These are phyloP conservation scores for Bilobella aurantiaca DNA, from an alignment of 1,140 invertebrate genomes.

Conservation along the genomic window DNA sequence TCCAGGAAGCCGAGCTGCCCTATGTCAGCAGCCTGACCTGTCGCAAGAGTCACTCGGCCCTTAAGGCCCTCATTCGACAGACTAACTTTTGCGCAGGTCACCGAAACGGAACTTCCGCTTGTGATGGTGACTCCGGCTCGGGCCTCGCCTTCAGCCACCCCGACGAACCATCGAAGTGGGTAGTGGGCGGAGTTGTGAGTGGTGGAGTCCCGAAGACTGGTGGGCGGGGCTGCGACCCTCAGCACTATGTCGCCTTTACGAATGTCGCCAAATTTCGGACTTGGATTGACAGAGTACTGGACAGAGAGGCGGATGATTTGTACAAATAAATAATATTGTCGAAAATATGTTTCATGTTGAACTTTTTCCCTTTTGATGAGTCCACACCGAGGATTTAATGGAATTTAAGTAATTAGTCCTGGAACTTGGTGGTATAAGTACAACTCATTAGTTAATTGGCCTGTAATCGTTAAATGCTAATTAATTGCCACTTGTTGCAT, in stretches of 20 bases:
- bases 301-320: too few species aligned
- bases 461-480: too few species aligned
- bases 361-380: too few species aligned
- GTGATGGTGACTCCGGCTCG: constrained; percentile 23
- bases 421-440: too few species aligned
- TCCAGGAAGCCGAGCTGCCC: constrained; percentile 20
- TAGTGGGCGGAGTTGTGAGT: constrained; percentile 20
- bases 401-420: too few species aligned
- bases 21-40: constrained; percentile 12
- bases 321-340: neutral
- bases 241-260: constrained; percentile 23
- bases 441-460: too few species aligned
- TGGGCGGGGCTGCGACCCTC: constrained; percentile 21
- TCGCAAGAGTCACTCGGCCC: constrained; percentile 13
- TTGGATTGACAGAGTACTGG: constrained; percentile 21
- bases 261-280: constrained; percentile 15
- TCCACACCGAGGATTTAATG: too few species aligned
- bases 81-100: constrained; percentile 25
- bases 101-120: constrained; percentile 24
- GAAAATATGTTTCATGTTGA: neutral
- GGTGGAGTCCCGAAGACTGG: constrained; percentile 19
- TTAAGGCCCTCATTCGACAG: constrained; percentile 10
- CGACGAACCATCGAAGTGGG: neutral
- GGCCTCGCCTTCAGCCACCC: constrained; percentile 17
- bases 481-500: too few species aligned